A percentile compares a stretch with the other conserved stretches of the same genome.
Conservation (phyloP, 2,888 invertebrate species). For the Archips xylosteana region DNA sequence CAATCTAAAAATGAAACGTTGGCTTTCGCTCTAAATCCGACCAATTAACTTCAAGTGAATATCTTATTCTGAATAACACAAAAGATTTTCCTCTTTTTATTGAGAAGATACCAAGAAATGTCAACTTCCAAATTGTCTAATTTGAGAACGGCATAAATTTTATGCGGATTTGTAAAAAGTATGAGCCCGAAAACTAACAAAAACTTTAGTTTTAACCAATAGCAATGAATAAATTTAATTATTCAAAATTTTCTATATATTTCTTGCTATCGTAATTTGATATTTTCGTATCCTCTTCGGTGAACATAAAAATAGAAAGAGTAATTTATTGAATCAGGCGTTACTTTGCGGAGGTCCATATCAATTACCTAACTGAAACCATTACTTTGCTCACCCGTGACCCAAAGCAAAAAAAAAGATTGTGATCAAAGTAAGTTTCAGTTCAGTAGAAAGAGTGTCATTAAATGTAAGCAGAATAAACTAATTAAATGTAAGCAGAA, state of each 20-base stretch:
- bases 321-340: not conserved
- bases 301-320: not conserved
- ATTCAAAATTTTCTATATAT: no score
- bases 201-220: not conserved
- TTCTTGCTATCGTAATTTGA: not conserved
- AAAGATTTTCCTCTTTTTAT: constrained; percentile 2
- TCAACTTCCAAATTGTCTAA: not conserved
- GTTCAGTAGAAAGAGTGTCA: no score
- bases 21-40: constrained; percentile 33
- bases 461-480: no score
- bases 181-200: not conserved
- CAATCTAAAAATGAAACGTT: constrained; percentile 37
- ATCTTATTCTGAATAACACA: constrained; percentile 8
- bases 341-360: no score
- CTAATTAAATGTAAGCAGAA: no score
- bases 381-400: no score
- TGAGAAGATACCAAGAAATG: constrained; percentile 5
- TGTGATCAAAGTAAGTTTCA: no score
- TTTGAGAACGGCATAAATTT: not conserved
- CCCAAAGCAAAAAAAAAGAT: no score
- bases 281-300: not conserved
- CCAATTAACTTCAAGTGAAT: constrained; percentile 20
- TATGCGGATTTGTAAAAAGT: not conserved
- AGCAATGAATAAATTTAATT: not conserved
- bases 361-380: no score